Evolutionary conservation across 1,140 invertebrate genomes (phyloP).

Genomic region (Schlechtendalia chinensis): DNA sequence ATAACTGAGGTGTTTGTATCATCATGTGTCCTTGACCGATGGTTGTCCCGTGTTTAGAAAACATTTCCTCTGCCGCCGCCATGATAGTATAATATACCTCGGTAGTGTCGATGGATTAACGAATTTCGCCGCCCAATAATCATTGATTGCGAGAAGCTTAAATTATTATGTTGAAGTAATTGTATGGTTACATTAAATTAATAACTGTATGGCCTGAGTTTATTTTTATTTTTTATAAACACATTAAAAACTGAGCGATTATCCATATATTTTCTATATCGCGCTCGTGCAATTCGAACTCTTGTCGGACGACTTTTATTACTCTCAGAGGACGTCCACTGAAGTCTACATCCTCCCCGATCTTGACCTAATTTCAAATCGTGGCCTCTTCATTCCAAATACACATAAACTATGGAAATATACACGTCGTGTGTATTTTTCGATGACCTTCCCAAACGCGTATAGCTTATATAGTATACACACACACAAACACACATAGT

Average conservation of each 20-base stretch:
- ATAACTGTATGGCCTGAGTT: too few relatives aligned
- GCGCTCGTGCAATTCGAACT: neutral
- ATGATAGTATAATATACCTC: too few relatives aligned
- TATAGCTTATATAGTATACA: neutral
- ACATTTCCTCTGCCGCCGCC: neutral
- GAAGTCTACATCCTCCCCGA: constrained; percentile 30
- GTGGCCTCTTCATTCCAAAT: constrained; percentile 29
- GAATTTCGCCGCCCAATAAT: neutral
- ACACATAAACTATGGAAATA: neutral
- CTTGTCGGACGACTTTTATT: neutral
- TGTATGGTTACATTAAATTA: too few relatives aligned
- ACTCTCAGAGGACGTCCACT: constrained; percentile 33
- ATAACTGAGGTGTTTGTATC: neutral
- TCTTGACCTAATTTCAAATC: constrained; percentile 27
- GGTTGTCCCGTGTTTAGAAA: too few relatives aligned
- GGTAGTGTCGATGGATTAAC: neutral
- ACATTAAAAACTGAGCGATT: neutral
- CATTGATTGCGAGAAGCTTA: neutral
- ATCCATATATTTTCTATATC: neutral
- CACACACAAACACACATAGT: neutral
- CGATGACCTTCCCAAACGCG: neutral
- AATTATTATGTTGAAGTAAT: too few relatives aligned
- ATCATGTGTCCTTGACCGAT: neutral
- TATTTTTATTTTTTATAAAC: too few relatives aligned
- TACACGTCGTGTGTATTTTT: neutral